Evolutionary conservation across 2,888 invertebrate genomes (phyloP).

Genomic region (Cyclophora albipunctata): DNA sequence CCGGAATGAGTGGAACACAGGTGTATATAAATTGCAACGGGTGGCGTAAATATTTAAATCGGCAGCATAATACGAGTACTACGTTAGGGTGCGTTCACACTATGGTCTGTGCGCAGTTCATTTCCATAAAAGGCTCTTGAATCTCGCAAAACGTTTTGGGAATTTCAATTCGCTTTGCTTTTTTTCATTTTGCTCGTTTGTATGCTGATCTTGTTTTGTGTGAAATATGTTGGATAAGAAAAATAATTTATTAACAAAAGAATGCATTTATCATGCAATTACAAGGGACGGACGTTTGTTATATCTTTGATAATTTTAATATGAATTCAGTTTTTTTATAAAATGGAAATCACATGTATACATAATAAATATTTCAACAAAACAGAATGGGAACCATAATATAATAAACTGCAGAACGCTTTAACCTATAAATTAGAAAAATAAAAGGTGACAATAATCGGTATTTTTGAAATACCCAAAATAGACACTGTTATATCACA

Average conservation of each 20-base stretch:
- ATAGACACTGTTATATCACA: slow-evolving; percentile 29
- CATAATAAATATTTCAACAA: no score
- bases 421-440: slow-evolving; percentile 14
- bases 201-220: slow-evolving; percentile 26
- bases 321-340: no score
- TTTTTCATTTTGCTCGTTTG: slow-evolving; percentile 36
- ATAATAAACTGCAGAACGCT: no score
- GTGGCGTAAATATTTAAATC: slow-evolving; percentile 65
- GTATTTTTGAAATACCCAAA: slow-evolving; percentile 20
- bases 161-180: slow-evolving; percentile 70
- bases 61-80: slow-evolving; percentile 35
- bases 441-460: slow-evolving; percentile 14
- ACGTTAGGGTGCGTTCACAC: slow-evolving; percentile 25
- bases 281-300: no score
- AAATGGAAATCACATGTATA: no score
- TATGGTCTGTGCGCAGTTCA: slow-evolving; percentile 64
- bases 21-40: slow-evolving; percentile 57
- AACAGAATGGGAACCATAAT: no score
- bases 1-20: slow-evolving; percentile 52
- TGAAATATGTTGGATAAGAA: slow-evolving; percentile 21
- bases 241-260: slow-evolving; percentile 12
- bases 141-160: slow-evolving; percentile 70
- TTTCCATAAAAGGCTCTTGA: slow-evolving; percentile 76
- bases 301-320: no score
- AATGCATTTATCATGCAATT: no score